Evolutionary conservation across 1,140 invertebrate genomes (phyloP).

Genomic region (Drosophila mauritiana): DNA sequence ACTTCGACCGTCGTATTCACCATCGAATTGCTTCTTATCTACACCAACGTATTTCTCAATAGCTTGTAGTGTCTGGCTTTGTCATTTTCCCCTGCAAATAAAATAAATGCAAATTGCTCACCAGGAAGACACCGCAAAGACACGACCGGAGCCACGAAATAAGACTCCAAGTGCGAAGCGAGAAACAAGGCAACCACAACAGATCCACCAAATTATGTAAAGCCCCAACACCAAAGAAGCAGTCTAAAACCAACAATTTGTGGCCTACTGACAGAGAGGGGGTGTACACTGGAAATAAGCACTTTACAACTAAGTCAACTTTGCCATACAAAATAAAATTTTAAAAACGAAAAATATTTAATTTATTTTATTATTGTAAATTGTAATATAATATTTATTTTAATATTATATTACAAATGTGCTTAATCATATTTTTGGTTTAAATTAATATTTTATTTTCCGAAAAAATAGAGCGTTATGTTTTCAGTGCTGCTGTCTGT

Average conservation of each 20-base stretch:
- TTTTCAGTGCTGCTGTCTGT: slow-evolving; percentile 7
- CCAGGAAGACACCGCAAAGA: slow-evolving; percentile 69
- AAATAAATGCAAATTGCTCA: slow-evolving; percentile 76
- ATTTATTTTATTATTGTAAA: background rate
- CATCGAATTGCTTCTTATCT: slow-evolving; percentile 56
- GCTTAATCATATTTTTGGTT: no score
- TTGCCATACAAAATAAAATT: background rate
- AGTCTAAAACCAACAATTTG: slow-evolving; percentile 44
- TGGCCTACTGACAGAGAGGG: slow-evolving; percentile 15
- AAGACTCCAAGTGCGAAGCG: slow-evolving; percentile 48
- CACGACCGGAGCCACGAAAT: slow-evolving; percentile 60
- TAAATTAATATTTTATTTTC: no score
- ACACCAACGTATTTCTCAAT: slow-evolving; percentile 60
- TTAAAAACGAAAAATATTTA: no score
- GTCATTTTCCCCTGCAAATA: slow-evolving; percentile 50
- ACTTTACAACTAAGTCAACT: background rate
- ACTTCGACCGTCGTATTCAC: slow-evolving; percentile 35
- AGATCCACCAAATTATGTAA: slow-evolving; percentile 68
- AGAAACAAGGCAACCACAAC: slow-evolving; percentile 59
- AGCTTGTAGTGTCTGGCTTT: slow-evolving; percentile 50
- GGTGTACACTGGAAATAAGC: background rate
- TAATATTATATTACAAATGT: no score
- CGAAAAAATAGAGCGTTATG: background rate
- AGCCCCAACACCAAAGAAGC: slow-evolving; percentile 41
- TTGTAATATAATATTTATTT: background rate